Base-by-base conservation (phyloP, 2,113 vertebrate genomes). In the Puma concolor region DNA sequence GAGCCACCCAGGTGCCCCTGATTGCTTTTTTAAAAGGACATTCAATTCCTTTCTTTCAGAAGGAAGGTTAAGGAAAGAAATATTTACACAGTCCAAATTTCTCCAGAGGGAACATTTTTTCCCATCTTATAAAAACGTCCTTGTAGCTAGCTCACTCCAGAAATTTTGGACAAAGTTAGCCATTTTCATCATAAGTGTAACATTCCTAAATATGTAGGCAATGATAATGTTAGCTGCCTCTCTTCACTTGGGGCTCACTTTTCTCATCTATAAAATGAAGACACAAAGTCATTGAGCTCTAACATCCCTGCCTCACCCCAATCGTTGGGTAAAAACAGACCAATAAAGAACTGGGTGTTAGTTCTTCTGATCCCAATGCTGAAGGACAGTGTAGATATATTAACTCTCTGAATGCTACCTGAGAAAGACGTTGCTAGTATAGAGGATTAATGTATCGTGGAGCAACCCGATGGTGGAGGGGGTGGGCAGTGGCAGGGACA, bases 61-160 rank as follows among this genome's bases (percentile, higher is more conserved):
- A 84, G 84, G 41, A 96, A 96, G 71, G 76, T 95, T 90, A 94
- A 94, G 81, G 64, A 67, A 81, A 94, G 64, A 94, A 72, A 79
- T 77, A 83, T 48, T 94, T 38, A 92, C 10, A 95, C 12, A 94
- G 27, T 67, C 25, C 38, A 52, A 69, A 15, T 80, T 86, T 89
- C 84, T 91, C 64, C 8, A 77, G 10, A 82, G 52, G 48, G 21
- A 92, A 36, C 77, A 88, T 77, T 89, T 76, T 92, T 14, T 21
- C 27, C n/a, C 50, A 57, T 81, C 36, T 95, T 91, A 38, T 44
- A 90, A 96, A 90, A 88, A 19, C 33, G 84, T 96, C 41, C n/a
- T 71, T 52, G 5, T 88, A 80, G 33, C 38, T 50, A 64, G 41
- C 31, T 93, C 14, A 52, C 29, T 91, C 23, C 25, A 94, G 69